A percentile compares a stretch with the other conserved stretches of the same genome.
Evolutionary conservation across 37 sponge, comb jelly and placozoan species (phyloP).

Genomic region (Dysidea cf. avara): DNA sequence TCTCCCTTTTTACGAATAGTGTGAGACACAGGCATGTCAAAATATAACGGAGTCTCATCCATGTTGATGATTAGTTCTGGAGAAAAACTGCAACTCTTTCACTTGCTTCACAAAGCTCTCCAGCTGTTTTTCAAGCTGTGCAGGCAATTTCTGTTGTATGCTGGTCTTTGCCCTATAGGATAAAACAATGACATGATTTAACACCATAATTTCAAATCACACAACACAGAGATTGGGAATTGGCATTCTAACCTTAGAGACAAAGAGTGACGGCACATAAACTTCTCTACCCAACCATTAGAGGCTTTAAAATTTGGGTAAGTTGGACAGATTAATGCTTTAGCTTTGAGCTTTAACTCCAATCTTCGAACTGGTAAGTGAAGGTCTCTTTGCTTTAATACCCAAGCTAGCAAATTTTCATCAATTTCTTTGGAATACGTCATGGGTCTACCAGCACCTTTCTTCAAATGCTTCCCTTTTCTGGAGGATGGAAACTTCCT

Average conservation of each 20-base stretch:
- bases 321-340: conserved; percentile 3
- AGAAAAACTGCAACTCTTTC: not conserved
- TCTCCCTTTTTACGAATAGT: conserved; percentile 3
- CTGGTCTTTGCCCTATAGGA: not conserved
- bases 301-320: too few relatives aligned
- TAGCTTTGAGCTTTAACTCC: not conserved
- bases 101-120: conserved; percentile 21
- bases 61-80: too few relatives aligned
- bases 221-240: too few relatives aligned
- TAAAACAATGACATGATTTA: too few relatives aligned
- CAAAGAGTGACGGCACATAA: too few relatives aligned
- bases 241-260: too few relatives aligned
- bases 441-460: not conserved
- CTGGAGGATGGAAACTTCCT: too few relatives aligned
- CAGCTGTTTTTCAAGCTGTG: conserved; percentile 27
- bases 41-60: too few relatives aligned
- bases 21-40: not conserved
- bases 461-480: too few relatives aligned
- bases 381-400: too few relatives aligned
- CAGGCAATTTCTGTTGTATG: conserved; percentile 19
- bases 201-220: too few relatives aligned
- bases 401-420: conserved; percentile 11
- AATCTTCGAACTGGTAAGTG: conserved; percentile 8
- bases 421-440: conserved; percentile 5
- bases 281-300: too few relatives aligned